Conservation (phyloP, 2,888 invertebrate genomes). For the Diplazon laetatorius region DNA sequence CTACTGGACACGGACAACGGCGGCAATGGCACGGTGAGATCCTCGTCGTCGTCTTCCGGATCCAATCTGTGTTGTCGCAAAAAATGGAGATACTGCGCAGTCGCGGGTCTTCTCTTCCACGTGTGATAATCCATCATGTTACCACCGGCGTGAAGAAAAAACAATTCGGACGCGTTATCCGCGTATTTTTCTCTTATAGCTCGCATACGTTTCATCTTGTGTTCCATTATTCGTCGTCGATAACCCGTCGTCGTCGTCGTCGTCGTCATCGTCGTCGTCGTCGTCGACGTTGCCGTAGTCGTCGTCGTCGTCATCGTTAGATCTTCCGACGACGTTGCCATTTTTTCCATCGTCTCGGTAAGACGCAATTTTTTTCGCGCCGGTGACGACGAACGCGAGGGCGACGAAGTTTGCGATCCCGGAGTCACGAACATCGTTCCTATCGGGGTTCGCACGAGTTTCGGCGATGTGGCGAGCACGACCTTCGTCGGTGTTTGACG, state of each 20-base stretch:
- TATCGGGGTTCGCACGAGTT: constrained; percentile 78
- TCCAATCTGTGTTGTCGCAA: constrained; percentile 89
- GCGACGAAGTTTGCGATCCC: constrained; percentile 66
- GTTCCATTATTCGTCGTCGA: constrained; percentile 88
- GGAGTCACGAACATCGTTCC: constrained; percentile 81
- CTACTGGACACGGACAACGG: too few relatives aligned
- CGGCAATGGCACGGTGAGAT: constrained; percentile 77
- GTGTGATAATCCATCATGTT: constrained; percentile 94
- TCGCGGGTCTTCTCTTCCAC: constrained; percentile 92
- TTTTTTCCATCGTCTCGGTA: constrained; percentile 80
- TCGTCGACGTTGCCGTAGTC: constrained; percentile 64
- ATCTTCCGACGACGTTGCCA: constrained; percentile 64
- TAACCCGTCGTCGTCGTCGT: constrained; percentile 69
- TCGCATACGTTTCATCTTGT: constrained; percentile 88
- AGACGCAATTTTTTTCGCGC: constrained; percentile 83
- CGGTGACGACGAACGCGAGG: constrained; percentile 77
- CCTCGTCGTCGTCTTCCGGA: constrained; percentile 84
- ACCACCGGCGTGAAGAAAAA: constrained; percentile 93
- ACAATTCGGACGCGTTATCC: constrained; percentile 92
- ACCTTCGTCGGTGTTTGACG: constrained; percentile 79
- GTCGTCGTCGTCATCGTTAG: too few relatives aligned
- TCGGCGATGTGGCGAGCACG: constrained; percentile 80
- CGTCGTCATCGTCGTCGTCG: constrained; percentile 62
- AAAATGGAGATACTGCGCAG: constrained; percentile 89
- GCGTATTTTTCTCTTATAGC: constrained; percentile 89